A percentile compares a stretch with the other conserved stretches of the same genome.
These are phyloP conservation scores for Aspidiotus rigidus DNA, from an alignment of 2,888 invertebrate species.

Conservation along the genomic window DNA sequence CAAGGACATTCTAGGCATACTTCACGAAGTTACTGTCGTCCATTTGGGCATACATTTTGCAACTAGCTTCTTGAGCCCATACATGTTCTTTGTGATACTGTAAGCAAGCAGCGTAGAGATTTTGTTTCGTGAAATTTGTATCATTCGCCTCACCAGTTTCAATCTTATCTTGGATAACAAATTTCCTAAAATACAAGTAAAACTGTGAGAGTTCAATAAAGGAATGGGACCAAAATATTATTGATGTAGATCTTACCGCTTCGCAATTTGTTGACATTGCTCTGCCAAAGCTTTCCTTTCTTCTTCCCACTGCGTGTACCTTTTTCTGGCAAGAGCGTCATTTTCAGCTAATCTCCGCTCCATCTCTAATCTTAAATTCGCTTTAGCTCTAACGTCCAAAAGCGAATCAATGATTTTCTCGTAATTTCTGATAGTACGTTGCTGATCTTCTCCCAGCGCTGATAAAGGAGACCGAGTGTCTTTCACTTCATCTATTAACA, in stretches of 20 bases:
- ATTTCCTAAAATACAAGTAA: conserved; percentile 7
- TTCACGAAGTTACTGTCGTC: conserved; percentile 5
- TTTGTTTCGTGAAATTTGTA: conserved; percentile 22
- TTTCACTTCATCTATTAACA: neutral
- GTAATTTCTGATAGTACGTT: conserved; percentile 15
- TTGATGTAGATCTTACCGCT: conserved; percentile 8
- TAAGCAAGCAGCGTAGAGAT: conserved; percentile 22
- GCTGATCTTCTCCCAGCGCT: conserved; percentile 19
- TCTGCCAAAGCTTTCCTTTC: conserved; percentile 13
- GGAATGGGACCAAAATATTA: too few relatives aligned
- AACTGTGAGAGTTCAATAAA: too few relatives aligned
- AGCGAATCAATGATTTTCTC: conserved; percentile 13
- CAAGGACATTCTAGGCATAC: neutral
- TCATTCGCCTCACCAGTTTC: conserved; percentile 12
- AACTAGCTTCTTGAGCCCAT: conserved; percentile 23
- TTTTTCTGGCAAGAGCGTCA: conserved; percentile 14
- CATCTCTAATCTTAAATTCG: conserved; percentile 16
- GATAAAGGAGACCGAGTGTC: conserved; percentile 14
- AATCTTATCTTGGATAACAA: conserved; percentile 14
- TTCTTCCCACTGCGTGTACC: conserved; percentile 24
- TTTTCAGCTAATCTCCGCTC: conserved; percentile 21
- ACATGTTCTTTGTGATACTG: conserved; percentile 26
- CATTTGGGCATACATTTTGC: conserved; percentile 1
- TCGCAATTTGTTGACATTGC: conserved; percentile 17
- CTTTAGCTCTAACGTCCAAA: conserved; percentile 16